phyloP scores from a whole-genome alignment of 2,113 vertebrate genomes.

The Chroicocephalus ridibundus region DNA sequence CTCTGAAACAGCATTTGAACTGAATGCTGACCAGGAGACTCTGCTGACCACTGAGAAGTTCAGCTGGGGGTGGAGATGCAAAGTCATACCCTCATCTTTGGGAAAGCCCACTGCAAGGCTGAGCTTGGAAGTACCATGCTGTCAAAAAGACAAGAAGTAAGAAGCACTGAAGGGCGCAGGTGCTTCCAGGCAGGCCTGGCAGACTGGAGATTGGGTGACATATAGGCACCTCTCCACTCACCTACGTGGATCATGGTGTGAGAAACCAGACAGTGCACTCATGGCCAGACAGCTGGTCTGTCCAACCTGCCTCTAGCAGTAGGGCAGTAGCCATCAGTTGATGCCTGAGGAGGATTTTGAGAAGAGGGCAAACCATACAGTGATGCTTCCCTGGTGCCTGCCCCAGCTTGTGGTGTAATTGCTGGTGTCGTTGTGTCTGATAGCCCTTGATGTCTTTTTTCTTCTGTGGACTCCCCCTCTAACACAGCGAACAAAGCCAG shows the following conservation, averaged over 20 bases:
- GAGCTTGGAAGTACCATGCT: neutral
- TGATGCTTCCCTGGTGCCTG: neutral
- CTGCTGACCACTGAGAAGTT: neutral
- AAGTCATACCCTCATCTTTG: neutral
- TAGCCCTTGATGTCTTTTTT: neutral
- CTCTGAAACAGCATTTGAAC: neutral
- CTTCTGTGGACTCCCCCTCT: neutral
- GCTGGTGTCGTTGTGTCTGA: neutral
- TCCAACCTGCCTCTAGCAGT: neutral
- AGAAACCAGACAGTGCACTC: neutral
- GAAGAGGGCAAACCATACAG: neutral
- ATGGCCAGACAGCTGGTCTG: neutral
- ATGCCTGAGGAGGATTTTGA: neutral
- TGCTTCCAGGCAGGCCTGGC: neutral
- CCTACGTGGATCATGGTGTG: neutral
- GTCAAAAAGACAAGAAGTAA: neutral
- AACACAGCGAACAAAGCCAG: neutral
- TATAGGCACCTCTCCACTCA: neutral
- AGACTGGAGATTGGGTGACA: neutral
- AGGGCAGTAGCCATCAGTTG: neutral
- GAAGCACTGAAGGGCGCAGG: accelerated
- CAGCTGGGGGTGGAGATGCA: neutral
- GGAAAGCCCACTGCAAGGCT: neutral
- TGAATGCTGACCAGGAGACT: neutral
- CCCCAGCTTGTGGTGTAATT: neutral